Percentiles rank a stretch among this genome's conserved stretches.
These are phyloP conservation scores for Zaprionus obscuricornis DNA, from an alignment of 2,888 invertebrate species.

Conservation along the genomic window DNA sequence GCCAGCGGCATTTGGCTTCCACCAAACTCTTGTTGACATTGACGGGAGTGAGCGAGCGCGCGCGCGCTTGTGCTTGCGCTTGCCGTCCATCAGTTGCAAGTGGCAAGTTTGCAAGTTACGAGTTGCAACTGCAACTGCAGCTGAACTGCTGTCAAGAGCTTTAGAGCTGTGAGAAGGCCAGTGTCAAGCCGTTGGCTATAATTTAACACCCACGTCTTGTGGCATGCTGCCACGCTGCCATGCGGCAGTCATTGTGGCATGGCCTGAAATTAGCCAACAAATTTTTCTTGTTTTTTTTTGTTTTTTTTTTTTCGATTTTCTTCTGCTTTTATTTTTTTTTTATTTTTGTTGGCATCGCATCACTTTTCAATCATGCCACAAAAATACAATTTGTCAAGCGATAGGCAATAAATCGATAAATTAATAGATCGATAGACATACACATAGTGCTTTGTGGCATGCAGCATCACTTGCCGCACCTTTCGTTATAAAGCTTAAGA, in stretches of 20 bases:
- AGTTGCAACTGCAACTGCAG: slow-evolving; percentile 19
- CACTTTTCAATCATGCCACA: slow-evolving; percentile 53
- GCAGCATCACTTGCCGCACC: slow-evolving; percentile 17
- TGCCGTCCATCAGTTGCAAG: slow-evolving; percentile 54
- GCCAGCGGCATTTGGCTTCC: slow-evolving; percentile 23
- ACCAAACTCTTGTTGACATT: slow-evolving; percentile 62
- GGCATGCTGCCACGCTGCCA: slow-evolving; percentile 23
- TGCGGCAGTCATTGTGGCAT: slow-evolving; percentile 17
- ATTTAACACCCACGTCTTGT: slow-evolving; percentile 69
- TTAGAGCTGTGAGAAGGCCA: slow-evolving; percentile 13
- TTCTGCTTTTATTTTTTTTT: no score
- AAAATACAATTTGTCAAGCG: slow-evolving; percentile 20
- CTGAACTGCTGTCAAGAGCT: neutral
- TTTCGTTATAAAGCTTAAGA: slow-evolving; percentile 61
- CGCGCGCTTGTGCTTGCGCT: slow-evolving; percentile 30
- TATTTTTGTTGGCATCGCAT: slow-evolving; percentile 45
- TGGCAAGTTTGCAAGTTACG: slow-evolving; percentile 10
- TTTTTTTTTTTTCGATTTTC: no score
- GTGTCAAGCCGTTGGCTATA: slow-evolving; percentile 61
- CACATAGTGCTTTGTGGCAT: neutral
- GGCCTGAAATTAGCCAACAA: slow-evolving; percentile 29
- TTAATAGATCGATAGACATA: slow-evolving; percentile 21
- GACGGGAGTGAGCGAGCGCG: no score
- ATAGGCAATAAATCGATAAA: slow-evolving; percentile 37
- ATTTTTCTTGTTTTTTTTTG: slow-evolving; percentile 44